Evolutionary conservation across 1,140 invertebrate species (phyloP), one percentile per base, ranked within the genome.

Genomic region (Drosophila mayri): DNA sequence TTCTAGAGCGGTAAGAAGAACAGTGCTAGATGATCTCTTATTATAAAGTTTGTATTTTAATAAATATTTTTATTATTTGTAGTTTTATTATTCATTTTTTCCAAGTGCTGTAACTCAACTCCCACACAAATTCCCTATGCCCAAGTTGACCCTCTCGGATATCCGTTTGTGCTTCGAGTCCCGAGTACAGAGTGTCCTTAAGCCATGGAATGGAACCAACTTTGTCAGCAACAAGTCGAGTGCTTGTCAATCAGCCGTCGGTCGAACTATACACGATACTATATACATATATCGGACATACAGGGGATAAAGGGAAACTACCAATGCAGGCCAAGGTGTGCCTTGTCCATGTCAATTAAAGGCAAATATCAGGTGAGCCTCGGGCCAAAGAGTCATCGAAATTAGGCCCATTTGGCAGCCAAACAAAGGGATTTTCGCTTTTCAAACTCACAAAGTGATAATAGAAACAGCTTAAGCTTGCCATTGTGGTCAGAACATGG

Each of bases 151-250:
- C 46, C 20, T 40, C 18, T 68, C 43, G 63, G 37, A 68, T 43
- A 35, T 54, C 63, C 65, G 64, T 52, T 68, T 67, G 62, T 41
- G 62, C 38, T 67, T 46, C 61, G 28, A 67, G 61, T 52, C 44
- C 38, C 37, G 20, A 43, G 30, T 35, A 44, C 62, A 52, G 65
- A 68, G 65, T 68, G 65, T 52, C 63, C 65, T 20, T 5, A 68
- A 68, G 65, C 44, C 35, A 50, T 49, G 20, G 4, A 32, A 50
- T 12, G n/a, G 44, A n/a, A 30, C 62, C 28, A 66, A 68, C 62
- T 50, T 66, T 67, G 65, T 43, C 62, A 67, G 62, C 65, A 67
- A 67, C 65, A 54, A 67, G 63, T 68, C 46, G 37, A 68, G 66
- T 43, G 63, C 46, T 68, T 46, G 66, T 68, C 66, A 41, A 68